Evolutionary conservation across 2,797 vertebrate genomes (phyloP).

Genomic region (Psittacula derbiana): DNA sequence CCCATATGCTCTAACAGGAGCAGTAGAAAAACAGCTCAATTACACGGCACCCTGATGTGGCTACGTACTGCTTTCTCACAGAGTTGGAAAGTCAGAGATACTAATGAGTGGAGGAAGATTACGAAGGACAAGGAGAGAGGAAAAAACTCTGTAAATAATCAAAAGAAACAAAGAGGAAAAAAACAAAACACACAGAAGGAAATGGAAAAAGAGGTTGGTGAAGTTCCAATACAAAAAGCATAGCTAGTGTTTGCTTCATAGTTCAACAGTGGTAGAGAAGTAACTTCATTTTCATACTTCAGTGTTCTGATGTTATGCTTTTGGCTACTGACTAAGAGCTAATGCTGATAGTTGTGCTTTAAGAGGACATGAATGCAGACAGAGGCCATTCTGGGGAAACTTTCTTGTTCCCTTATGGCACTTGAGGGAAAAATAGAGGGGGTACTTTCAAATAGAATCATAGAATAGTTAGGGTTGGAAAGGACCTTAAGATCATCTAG

Average conservation of each 20-base stretch:
- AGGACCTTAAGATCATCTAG: too few species aligned
- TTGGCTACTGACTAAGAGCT: background rate
- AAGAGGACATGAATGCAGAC: background rate
- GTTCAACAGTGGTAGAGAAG: background rate
- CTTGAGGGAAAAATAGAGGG: background rate
- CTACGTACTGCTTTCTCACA: constrained; percentile 63
- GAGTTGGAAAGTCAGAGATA: constrained; percentile 74
- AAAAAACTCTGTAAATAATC: constrained; percentile 57
- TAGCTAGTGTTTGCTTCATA: background rate
- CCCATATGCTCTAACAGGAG: constrained; percentile 46
- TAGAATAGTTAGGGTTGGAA: too few species aligned
- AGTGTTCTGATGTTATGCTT: background rate
- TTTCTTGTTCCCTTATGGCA: background rate
- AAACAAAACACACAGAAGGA: background rate
- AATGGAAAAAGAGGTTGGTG: background rate
- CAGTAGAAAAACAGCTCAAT: constrained; percentile 75
- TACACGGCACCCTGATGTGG: constrained; percentile 75
- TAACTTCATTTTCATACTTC: background rate
- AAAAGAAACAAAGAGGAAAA: background rate
- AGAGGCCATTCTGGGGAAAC: background rate
- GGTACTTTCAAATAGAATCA: background rate
- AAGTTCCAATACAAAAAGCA: background rate
- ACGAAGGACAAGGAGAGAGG: constrained; percentile 42
- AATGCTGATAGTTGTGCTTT: background rate
- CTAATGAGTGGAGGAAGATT: constrained; percentile 64